These are phyloP conservation scores for Clarias gariepinus DNA, from an alignment of 2,113 vertebrate genomes.

Conservation along the genomic window DNA sequence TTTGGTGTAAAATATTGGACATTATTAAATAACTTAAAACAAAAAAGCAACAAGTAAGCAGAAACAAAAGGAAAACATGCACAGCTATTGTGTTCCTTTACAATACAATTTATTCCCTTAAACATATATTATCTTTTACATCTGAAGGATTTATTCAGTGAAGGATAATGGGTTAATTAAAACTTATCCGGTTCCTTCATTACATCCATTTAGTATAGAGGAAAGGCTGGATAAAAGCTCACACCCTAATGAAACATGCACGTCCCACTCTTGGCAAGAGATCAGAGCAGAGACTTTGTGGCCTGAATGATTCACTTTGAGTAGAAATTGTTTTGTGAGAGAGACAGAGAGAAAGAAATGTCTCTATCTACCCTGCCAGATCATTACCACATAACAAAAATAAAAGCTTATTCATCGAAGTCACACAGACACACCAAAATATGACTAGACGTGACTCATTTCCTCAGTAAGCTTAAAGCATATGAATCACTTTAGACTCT, in stretches of 20 bases:
- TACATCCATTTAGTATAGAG: constrained; percentile 16
- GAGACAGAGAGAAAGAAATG: neutral
- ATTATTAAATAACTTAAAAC: neutral
- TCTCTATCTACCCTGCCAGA: constrained; percentile 5
- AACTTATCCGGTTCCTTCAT: constrained; percentile 39
- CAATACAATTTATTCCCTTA: neutral
- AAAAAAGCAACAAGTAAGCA: neutral
- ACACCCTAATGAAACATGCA: constrained; percentile 24
- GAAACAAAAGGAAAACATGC: neutral
- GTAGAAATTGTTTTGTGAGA: neutral
- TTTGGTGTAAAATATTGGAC: neutral
- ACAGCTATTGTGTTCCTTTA: neutral
- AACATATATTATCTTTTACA: neutral
- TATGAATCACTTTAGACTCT: constrained; percentile 9
- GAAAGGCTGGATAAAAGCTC: constrained; percentile 26
- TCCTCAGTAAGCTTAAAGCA: constrained; percentile 9
- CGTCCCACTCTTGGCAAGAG: neutral
- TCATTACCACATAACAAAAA: constrained; percentile 15
- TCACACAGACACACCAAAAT: neutral
- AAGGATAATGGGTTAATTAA: constrained; percentile 28
- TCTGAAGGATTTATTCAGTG: neutral
- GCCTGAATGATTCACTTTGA: constrained; percentile 16
- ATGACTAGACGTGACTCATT: constrained; percentile 17
- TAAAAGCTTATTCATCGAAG: constrained; percentile 18
- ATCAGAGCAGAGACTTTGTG: constrained; percentile 28